Evolutionary conservation across 2,113 vertebrate genomes (phyloP).

Genomic region (Craseonycteris thonglongyai): DNA sequence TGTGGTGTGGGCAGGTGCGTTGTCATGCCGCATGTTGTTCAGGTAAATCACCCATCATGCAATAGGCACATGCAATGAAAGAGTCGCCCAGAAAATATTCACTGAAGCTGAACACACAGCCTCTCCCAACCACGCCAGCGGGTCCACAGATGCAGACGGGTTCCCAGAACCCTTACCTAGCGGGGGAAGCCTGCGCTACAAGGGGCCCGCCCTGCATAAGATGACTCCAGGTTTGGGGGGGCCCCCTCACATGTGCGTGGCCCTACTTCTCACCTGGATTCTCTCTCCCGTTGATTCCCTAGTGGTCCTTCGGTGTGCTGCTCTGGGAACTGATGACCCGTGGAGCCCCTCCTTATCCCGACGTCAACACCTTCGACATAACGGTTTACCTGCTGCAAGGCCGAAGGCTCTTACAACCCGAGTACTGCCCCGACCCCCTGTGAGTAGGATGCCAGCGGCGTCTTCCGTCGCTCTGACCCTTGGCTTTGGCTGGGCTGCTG

Average conservation of each 20-base stretch:
- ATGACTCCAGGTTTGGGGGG: too few species aligned
- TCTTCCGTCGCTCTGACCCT: neutral
- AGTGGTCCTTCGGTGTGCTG: constrained; percentile 95
- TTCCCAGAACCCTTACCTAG: too few species aligned
- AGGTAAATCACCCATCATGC: too few species aligned
- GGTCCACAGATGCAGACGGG: too few species aligned
- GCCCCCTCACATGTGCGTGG: neutral
- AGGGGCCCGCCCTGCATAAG: too few species aligned
- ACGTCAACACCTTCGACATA: constrained; percentile 98
- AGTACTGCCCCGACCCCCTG: constrained; percentile 97
- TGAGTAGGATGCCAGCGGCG: constrained; percentile 78
- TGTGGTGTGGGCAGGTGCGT: too few species aligned
- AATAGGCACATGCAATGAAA: too few species aligned
- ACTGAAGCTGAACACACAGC: too few species aligned
- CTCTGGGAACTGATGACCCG: constrained; percentile 99
- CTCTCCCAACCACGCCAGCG: too few species aligned
- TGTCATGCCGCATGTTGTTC: too few species aligned
- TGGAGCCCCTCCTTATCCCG: constrained; percentile 96
- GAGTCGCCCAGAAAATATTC: too few species aligned
- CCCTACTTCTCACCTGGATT: constrained; percentile 42
- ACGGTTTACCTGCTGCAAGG: constrained; percentile 96
- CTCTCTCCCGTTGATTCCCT: constrained; percentile 33
- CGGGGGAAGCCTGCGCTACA: too few species aligned
- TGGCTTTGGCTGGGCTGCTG: neutral
- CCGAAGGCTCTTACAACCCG: constrained; percentile 94